phyloP scores from a whole-genome alignment of 2,888 invertebrate genomes.

The Agonopterix arenella region DNA sequence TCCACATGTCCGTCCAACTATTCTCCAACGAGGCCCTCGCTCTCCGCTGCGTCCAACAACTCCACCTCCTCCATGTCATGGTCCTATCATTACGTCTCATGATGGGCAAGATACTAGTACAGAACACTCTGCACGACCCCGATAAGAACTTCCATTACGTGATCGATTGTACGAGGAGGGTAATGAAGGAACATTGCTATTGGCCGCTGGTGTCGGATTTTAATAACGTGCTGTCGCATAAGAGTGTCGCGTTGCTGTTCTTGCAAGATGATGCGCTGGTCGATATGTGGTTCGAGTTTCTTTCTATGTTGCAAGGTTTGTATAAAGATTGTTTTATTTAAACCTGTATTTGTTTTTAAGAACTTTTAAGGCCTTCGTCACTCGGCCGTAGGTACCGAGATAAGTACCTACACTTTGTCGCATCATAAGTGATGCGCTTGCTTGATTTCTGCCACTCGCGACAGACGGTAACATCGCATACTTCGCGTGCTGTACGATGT shows the following conservation, averaged over 20 bases:
- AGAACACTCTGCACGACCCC: constrained; percentile 89
- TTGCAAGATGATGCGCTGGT: constrained; percentile 92
- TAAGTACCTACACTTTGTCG: too few species aligned
- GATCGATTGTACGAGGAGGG: constrained; percentile 92
- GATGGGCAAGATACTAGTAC: constrained; percentile 94
- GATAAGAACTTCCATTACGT: constrained; percentile 91
- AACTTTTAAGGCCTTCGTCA: too few species aligned
- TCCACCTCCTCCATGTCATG: constrained; percentile 94
- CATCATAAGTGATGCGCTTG: too few species aligned
- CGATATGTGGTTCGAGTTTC: constrained; percentile 96
- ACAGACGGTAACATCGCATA: too few species aligned
- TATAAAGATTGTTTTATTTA: not conserved
- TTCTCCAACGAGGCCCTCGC: constrained; percentile 97
- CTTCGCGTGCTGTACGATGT: too few species aligned
- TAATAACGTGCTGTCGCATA: constrained; percentile 96
- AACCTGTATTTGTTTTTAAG: not conserved
- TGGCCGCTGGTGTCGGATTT: constrained; percentile 98
- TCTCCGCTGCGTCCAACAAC: constrained; percentile 91
- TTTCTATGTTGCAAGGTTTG: constrained; percentile 94
- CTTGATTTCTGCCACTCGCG: too few species aligned
- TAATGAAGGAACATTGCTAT: constrained; percentile 98
- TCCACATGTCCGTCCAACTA: constrained; percentile 97
- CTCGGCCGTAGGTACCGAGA: too few species aligned
- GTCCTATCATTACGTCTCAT: constrained; percentile 91
- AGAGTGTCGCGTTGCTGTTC: constrained; percentile 93